Conservation (phyloP, 2,888 invertebrate species). For the Amorpha juglandis region DNA sequence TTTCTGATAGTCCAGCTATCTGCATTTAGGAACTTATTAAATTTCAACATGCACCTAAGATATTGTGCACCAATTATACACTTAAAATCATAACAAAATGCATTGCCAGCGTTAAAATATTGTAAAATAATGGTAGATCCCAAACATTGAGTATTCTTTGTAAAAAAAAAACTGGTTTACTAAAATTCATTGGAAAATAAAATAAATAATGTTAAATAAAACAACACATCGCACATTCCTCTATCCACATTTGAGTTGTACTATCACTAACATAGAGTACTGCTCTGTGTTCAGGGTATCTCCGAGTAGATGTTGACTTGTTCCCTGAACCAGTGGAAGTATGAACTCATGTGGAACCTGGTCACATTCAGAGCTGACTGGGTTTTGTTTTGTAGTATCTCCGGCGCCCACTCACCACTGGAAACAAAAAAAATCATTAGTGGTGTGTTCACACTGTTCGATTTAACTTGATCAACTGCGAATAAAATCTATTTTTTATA, state of each 20-base stretch:
- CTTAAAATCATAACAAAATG: background rate
- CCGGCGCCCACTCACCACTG: slow-evolving; percentile 91
- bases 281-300: slow-evolving; percentile 83
- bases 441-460: background rate
- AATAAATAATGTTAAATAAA: slow-evolving; percentile 22
- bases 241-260: slow-evolving; percentile 49
- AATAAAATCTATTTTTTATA: too few relatives aligned
- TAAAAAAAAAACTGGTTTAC: slow-evolving; percentile 6
- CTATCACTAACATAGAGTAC: slow-evolving; percentile 44
- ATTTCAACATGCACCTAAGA: background rate
- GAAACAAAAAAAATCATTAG: slow-evolving; percentile 47
- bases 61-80: background rate
- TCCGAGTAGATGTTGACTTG: slow-evolving; percentile 90
- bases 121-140: background rate
- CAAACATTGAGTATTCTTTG: slow-evolving; percentile 4
- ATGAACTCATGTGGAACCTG: slow-evolving; percentile 86
- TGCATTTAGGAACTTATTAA: slow-evolving; percentile 29
- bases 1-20: slow-evolving; percentile 31
- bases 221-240: slow-evolving; percentile 43
- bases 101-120: background rate
- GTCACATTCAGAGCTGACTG: slow-evolving; percentile 87
- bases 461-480: too few relatives aligned
- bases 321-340: slow-evolving; percentile 90
- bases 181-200: slow-evolving; percentile 11
- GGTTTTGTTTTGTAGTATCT: slow-evolving; percentile 89